A percentile compares a stretch with the other conserved stretches of the same genome.
Evolutionary conservation across 2,888 invertebrate genomes (phyloP).

Genomic region (Leucophenga maculata): DNA sequence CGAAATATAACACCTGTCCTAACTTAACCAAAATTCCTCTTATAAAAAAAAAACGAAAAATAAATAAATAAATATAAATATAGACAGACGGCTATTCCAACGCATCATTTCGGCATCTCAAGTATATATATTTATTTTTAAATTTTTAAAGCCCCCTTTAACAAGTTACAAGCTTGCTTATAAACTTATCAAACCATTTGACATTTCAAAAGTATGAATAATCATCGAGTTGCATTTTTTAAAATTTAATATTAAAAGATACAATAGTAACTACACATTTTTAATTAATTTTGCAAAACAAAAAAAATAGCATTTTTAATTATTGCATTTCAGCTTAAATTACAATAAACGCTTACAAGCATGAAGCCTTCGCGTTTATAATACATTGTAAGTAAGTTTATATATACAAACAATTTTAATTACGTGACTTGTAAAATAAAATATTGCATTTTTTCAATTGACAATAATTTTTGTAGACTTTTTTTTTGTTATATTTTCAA

Average conservation of each 20-base stretch:
- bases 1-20: too few relatives aligned
- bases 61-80: too few relatives aligned
- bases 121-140: too few relatives aligned
- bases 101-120: too few relatives aligned
- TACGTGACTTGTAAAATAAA: conserved; percentile 22
- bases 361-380: not conserved
- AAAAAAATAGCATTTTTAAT: not conserved
- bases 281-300: not conserved
- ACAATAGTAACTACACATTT: not conserved
- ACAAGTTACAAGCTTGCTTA: too few relatives aligned
- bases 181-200: too few relatives aligned
- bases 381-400: not conserved
- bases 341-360: not conserved
- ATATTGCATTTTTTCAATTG: conserved; percentile 10
- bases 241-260: not conserved
- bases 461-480: not conserved
- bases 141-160: too few relatives aligned
- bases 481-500: not conserved
- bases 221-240: not conserved
- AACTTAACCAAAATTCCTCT: too few relatives aligned
- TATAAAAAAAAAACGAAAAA: too few relatives aligned
- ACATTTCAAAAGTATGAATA: too few relatives aligned
- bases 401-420: not conserved
- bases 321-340: conserved; percentile 2
- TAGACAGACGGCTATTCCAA: too few relatives aligned